Evolutionary conservation across 2,113 vertebrate genomes (phyloP).

Genomic region (Rhea americana): DNA sequence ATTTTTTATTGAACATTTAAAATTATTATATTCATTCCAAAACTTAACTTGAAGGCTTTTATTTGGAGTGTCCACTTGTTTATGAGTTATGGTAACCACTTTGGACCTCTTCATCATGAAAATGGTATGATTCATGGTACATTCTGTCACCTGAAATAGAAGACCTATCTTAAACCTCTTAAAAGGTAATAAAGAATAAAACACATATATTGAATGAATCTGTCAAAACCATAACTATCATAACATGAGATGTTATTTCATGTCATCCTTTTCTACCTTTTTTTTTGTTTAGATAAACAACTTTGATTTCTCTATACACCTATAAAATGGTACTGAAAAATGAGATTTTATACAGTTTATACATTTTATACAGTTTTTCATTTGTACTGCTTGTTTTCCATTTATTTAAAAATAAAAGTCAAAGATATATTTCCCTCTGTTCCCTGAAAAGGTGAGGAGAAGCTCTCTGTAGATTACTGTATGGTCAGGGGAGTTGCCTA

Average conservation of each 20-base stretch:
- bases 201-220: background rate
- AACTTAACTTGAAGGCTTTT: background rate
- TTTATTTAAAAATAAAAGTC: background rate
- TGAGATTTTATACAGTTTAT: background rate
- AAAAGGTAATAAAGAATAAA: background rate
- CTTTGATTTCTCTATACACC: fast-evolving
- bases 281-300: background rate
- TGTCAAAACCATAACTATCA: background rate
- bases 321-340: background rate
- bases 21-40: background rate
- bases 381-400: background rate
- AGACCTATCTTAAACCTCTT: background rate
- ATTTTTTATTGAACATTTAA: background rate
- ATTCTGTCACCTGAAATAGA: background rate
- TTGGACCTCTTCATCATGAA: background rate
- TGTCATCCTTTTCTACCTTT: background rate
- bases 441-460: background rate
- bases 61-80: background rate
- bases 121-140: background rate
- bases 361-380: background rate
- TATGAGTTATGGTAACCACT: background rate
- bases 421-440: background rate
- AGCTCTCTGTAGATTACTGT: background rate
- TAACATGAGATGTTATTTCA: background rate
- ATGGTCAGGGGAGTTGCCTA: background rate